Evolutionary conservation across 2,113 vertebrate genomes (phyloP).

Genomic region (Boulengeromyrus knoepffleri): DNA sequence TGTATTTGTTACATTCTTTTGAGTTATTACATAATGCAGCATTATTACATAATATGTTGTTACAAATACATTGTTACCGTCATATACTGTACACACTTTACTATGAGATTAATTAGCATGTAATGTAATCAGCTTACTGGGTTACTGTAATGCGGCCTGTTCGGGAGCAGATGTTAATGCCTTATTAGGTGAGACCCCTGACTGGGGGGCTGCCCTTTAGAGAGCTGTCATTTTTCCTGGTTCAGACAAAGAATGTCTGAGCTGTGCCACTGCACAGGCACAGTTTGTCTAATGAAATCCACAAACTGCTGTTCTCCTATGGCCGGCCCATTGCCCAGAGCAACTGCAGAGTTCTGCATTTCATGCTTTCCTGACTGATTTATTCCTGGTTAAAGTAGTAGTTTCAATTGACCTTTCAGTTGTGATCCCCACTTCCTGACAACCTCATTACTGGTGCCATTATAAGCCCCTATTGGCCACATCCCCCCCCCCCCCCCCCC

Average conservation of each 20-base stretch:
- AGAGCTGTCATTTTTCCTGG: neutral
- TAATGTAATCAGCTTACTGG: neutral
- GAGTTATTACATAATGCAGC: neutral
- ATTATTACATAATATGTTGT: neutral
- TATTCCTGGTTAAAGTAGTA: neutral
- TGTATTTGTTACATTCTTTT: neutral
- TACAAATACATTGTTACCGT: neutral
- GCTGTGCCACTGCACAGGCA: neutral
- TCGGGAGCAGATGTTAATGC: neutral
- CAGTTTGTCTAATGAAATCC: neutral
- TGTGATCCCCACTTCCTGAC: neutral
- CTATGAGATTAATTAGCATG: neutral
- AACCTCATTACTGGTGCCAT: slow-evolving; percentile 5
- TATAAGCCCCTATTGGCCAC: neutral
- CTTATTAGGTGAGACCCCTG: neutral
- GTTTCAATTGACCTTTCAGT: neutral
- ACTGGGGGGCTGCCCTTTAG: neutral
- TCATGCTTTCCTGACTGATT: neutral
- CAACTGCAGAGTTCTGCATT: neutral
- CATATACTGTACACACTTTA: neutral
- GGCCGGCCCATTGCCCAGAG: neutral
- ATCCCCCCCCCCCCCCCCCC: neutral
- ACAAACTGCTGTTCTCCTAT: neutral
- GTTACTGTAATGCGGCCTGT: neutral
- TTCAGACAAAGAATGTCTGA: neutral